Evolutionary conservation across 2,113 vertebrate species (phyloP).

Genomic region (Mesoclemmys tuberculata): DNA sequence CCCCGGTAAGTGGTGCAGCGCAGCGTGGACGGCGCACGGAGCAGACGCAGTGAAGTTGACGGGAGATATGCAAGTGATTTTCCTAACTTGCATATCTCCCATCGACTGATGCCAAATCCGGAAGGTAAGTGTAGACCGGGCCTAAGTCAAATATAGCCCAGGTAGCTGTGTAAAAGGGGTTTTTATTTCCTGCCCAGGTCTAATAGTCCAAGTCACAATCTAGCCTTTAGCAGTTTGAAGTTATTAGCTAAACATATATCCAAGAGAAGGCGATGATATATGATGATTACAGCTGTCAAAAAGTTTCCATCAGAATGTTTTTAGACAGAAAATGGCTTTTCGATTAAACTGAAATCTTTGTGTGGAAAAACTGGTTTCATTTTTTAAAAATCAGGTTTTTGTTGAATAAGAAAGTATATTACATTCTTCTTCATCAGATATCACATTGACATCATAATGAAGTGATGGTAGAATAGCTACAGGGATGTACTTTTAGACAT

Average conservation of each 20-base stretch:
- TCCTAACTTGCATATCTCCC: too few species aligned
- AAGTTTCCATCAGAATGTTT: neutral
- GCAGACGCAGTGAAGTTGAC: too few species aligned
- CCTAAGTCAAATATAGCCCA: neutral
- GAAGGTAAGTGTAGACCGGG: too few species aligned
- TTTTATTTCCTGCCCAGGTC: neutral
- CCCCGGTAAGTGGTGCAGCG: too few species aligned
- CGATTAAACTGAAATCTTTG: neutral
- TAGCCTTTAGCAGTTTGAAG: neutral
- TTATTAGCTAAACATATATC: neutral
- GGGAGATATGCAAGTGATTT: too few species aligned
- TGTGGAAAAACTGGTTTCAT: neutral
- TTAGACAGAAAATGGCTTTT: neutral
- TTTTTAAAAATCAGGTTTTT: neutral
- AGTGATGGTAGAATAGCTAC: neutral
- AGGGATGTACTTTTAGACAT: neutral
- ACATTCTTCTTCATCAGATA: neutral
- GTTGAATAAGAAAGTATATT: neutral
- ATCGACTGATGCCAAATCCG: too few species aligned
- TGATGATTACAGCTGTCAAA: neutral
- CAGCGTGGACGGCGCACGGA: too few species aligned
- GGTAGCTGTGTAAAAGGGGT: neutral
- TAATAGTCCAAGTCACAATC: neutral
- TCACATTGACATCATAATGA: neutral
- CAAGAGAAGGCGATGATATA: neutral